These are phyloP conservation scores for Lepidocyrtoides sp. DNA, from an alignment of 2,888 invertebrate genomes.

Conservation along the genomic window DNA sequence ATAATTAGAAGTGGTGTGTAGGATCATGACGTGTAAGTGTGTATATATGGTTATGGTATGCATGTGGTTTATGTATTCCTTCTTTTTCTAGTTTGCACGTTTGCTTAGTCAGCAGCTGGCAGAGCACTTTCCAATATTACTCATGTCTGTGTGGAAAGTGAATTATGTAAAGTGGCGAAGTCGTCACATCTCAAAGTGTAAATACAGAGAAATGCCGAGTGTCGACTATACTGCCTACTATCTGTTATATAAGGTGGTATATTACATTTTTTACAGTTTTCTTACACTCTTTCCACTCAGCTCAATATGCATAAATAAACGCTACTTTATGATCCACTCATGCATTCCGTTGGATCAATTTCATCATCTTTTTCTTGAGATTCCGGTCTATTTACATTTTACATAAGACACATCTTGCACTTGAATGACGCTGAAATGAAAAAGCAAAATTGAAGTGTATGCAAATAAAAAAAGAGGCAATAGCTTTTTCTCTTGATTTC, in stretches of 20 bases:
- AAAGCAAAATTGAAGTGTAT: constrained; percentile 16
- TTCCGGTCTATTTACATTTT: constrained; percentile 50
- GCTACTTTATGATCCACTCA: constrained; percentile 38
- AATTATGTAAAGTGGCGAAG: constrained; percentile 50
- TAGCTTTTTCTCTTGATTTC: constrained; percentile 38
- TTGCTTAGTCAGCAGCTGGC: constrained; percentile 19
- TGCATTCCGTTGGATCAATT: constrained; percentile 38
- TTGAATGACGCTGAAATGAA: constrained; percentile 25
- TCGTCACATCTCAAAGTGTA: constrained; percentile 33
- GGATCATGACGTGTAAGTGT: too few species aligned
- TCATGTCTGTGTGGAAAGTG: constrained; percentile 17
- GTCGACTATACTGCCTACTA: not conserved
- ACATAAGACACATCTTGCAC: constrained; percentile 38
- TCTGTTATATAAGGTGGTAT: not conserved
- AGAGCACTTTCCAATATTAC: not conserved
- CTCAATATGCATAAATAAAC: constrained; percentile 20
- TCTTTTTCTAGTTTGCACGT: too few species aligned
- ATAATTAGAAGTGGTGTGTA: not conserved
- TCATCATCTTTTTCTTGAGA: constrained; percentile 41
- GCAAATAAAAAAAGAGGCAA: constrained; percentile 32
- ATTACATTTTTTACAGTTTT: not conserved
- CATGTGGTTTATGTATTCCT: not conserved
- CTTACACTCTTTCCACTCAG: not conserved
- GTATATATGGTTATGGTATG: not conserved
- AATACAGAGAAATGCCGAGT: not conserved